Percentiles rank a stretch among this genome's conserved stretches.
Conservation (phyloP, 2,797 vertebrate species). For the Glyptemys insculpta region DNA sequence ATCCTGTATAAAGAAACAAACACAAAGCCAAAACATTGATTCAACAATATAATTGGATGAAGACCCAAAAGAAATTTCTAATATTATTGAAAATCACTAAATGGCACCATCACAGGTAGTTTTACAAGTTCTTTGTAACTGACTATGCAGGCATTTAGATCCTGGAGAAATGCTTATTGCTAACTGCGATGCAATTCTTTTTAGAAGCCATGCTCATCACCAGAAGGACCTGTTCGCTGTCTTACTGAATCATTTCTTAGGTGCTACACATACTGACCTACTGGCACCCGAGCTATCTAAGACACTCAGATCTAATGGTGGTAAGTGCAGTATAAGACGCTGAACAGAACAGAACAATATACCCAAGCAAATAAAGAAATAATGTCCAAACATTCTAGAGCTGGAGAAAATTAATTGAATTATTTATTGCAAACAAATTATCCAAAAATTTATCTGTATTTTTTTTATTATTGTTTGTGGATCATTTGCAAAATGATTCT, state of each 20-base stretch:
- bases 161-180: not conserved
- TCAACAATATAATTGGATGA: not conserved
- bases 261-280: not conserved
- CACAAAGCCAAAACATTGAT: not conserved
- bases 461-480: not conserved
- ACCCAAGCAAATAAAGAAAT: not conserved
- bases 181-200: not conserved
- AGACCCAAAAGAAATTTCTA: rapidly evolving
- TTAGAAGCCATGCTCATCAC: not conserved
- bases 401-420: not conserved
- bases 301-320: not conserved
- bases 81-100: not conserved
- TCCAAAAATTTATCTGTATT: not conserved
- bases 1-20: not conserved
- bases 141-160: not conserved
- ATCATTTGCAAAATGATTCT: not conserved
- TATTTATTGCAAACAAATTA: not conserved
- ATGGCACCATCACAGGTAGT: not conserved
- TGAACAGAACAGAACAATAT: not conserved
- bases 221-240: not conserved
- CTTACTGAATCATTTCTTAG: not conserved
- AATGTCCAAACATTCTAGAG: not conserved
- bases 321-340: not conserved
- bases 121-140: not conserved
- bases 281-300: not conserved